Evolutionary conservation across 2,113 vertebrate genomes (phyloP).

Genomic region (Catharus fuscescens): DNA sequence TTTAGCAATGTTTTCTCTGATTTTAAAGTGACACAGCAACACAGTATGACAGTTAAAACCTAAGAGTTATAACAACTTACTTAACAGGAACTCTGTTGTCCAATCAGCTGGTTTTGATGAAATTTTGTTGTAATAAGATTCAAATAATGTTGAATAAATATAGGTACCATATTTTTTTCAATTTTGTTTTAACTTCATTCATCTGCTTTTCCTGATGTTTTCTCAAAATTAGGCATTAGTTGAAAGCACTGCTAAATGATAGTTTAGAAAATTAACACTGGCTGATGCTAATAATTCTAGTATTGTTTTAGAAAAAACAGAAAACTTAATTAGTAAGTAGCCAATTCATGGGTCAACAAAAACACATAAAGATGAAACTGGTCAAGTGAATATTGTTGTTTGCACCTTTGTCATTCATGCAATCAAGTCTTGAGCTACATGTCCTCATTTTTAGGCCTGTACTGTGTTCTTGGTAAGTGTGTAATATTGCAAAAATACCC

Average conservation of each 20-base stretch:
- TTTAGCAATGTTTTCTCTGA: conserved; percentile 67
- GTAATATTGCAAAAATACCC: neutral
- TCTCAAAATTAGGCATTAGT: neutral
- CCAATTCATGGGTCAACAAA: neutral
- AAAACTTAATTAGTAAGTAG: neutral
- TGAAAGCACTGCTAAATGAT: neutral
- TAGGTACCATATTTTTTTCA: neutral
- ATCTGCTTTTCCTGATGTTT: neutral
- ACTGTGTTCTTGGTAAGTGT: neutral
- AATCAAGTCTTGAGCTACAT: neutral
- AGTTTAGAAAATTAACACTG: neutral
- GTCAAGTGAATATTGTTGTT: neutral
- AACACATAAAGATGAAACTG: neutral
- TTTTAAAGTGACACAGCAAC: conserved; percentile 28
- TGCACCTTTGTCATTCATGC: neutral
- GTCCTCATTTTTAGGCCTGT: neutral
- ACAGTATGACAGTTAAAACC: neutral
- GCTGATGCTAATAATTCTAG: neutral
- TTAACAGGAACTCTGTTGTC: neutral
- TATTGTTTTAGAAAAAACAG: neutral
- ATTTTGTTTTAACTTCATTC: neutral
- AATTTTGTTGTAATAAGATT: neutral
- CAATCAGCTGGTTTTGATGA: neutral
- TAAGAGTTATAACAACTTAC: neutral
- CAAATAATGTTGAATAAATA: neutral